Evolutionary conservation across 2,888 invertebrate species (phyloP), one percentile per base, ranked within the genome.

Genomic region (Schizaphis graminum): DNA sequence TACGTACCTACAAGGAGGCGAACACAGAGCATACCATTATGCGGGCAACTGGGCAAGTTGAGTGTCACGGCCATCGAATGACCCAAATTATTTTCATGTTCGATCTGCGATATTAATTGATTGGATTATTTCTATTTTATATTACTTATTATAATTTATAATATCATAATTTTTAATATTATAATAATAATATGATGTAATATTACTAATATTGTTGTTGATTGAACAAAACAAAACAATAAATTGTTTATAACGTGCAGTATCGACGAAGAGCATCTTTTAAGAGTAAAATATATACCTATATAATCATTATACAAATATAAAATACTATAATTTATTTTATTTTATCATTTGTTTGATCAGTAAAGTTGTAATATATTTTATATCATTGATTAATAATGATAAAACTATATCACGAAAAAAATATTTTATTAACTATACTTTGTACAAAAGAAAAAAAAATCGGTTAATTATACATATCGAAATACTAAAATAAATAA

Each of bases 61-160:
- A 86, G 61, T 87, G 92, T 92, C 87, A 92, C 26, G 92, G 92
- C 35, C 87, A 26, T 35, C 47, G 61, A 35, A 67, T 87, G 92
- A 92, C 87, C 92, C 35, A 92, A 49, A 49, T 92, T 35, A 85
- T 56, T 28, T 35, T 77, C 8, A 77, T 77, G 77, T 77, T 35
- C 77, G 35, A 77, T 77, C 77, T 77, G 77, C 8, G 7, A 77
- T 77, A n/a, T n/a, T n/a, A 77, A 35, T 35, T 77, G 21, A 35
- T 35, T 41, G 35, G 35, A 77, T 77, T 21, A 21, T 35, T 77
- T 35, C 35, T 41, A 3, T 77, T 77, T 35, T 77, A 77, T 53
- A 21, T 53, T 53, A 53, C 53, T 53, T 53, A 21, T 53, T 53
- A 53, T 53, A 53, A 53, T 53, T 53, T 53, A 53, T 53, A 53